Conservation (phyloP, 2,888 invertebrate species). For the Flabesymbios commensalis region DNA sequence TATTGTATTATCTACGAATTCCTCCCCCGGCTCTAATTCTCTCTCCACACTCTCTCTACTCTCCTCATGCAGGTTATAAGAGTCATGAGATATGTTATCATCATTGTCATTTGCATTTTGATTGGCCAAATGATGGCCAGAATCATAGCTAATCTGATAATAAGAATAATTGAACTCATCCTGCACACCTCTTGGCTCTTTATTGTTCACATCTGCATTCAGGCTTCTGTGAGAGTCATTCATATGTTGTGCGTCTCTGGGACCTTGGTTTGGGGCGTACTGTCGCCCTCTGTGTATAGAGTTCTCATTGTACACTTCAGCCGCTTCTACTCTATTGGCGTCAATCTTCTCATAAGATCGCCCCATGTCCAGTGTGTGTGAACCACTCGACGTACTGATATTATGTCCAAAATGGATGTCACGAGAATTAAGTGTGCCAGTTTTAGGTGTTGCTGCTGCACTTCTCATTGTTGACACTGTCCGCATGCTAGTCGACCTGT, state of each 20-base stretch:
- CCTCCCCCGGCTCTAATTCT: not conserved
- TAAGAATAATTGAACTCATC: constrained; percentile 38
- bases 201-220: too few species aligned
- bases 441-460: constrained; percentile 57
- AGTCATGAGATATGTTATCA: constrained; percentile 42
- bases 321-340: constrained; percentile 37
- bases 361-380: constrained; percentile 49
- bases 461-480: constrained; percentile 54
- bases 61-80: constrained; percentile 39
- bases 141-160: constrained; percentile 29
- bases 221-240: too few species aligned
- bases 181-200: constrained; percentile 15
- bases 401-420: constrained; percentile 38
- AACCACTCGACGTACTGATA: constrained; percentile 55
- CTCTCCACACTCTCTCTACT: constrained; percentile 22
- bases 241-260: constrained; percentile 6
- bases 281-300: constrained; percentile 50
- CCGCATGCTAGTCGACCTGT: constrained; percentile 56
- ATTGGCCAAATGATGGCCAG: constrained; percentile 48
- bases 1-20: too few species aligned
- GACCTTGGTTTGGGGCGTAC: not conserved
- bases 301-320: constrained; percentile 52
- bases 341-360: constrained; percentile 8
- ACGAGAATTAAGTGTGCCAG: constrained; percentile 54
- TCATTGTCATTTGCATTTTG: constrained; percentile 60